Base-by-base conservation (phyloP, 2,888 invertebrate species). In the Callosobruchus maculatus region DNA sequence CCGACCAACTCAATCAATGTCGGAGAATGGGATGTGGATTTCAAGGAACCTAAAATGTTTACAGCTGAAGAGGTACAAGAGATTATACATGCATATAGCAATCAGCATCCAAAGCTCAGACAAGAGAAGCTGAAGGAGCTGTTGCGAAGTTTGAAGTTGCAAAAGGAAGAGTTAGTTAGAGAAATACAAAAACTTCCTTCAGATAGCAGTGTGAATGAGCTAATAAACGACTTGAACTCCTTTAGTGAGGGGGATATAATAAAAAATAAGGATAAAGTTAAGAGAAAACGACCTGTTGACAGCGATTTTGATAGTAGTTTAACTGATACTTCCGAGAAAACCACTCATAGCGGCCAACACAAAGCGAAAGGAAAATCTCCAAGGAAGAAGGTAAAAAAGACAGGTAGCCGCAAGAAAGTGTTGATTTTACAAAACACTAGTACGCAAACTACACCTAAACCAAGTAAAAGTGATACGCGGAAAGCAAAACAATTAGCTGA, bases 401-500 rank as follows among this genome's bases (percentile, higher is more conserved):
- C 75, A 73, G 31, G 72, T 2, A 75, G 70, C n/a, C n/a, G n/a
- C 21, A 76, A 73, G 31, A 76, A 72, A 71, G 80, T 80, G 31
- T 74, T 83, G 5, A 79, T 85, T 22, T 77, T 85, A 67, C 86
- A 86, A 80, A 86, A 85, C 77, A 85, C 78, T 1, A 85, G 86
- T 73, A 86, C 86, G 0, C 86, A 86, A 78, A 86, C 86, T 0
- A 84, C 86, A n/a, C 86, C 86, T 2, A 82, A 80, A 72, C 18
- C 75, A 31, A 26, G 30, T 2, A 79, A 76, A 74, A n/a, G 68
- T 13, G 13, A 22, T 7, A 18, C 7, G 13, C 7, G 49, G 18
- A 49, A 18, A 18, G 13, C 1, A 49, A 49, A 3, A 49, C 13
- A 49, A 49, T 21, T 21, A 1, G 20, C 22, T 1, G 21, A 1